These are phyloP conservation scores for Pyrocephalus nanus DNA, from an alignment of 2,797 vertebrate species.

Conservation along the genomic window DNA sequence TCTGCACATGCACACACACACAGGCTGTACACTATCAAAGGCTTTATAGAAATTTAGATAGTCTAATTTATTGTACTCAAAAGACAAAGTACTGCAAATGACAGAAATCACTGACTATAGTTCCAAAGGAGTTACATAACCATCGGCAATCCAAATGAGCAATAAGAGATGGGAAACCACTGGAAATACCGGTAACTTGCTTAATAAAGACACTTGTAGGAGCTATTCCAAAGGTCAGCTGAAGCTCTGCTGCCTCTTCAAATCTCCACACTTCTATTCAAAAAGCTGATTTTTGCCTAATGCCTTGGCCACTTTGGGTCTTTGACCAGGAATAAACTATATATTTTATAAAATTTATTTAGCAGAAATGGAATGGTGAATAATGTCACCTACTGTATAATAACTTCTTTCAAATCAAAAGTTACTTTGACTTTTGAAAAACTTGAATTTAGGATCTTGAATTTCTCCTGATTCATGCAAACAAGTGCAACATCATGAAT, in stretches of 20 bases:
- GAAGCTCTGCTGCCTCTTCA: neutral
- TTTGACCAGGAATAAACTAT: neutral
- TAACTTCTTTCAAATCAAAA: neutral
- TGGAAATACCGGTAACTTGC: neutral
- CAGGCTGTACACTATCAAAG: neutral
- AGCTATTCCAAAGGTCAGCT: neutral
- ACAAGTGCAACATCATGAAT: neutral
- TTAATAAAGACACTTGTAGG: neutral
- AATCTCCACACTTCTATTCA: neutral
- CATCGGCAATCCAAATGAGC: neutral
- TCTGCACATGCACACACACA: rapidly evolving
- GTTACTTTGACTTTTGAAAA: neutral
- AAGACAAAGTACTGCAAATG: neutral
- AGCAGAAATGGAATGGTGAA: neutral
- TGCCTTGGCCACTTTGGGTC: neutral
- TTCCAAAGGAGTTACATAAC: neutral
- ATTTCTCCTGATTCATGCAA: neutral
- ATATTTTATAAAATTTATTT: neutral
- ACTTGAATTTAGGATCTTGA: neutral
- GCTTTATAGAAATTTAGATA: neutral
- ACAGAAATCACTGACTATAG: neutral
- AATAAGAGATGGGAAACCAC: neutral
- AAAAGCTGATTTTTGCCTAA: neutral
- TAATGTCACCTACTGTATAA: neutral
- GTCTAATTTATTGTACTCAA: neutral